A percentile compares a stretch with the other conserved stretches of the same genome.
Conservation (phyloP, 2,797 vertebrate species). For the Australoheros facetus region DNA sequence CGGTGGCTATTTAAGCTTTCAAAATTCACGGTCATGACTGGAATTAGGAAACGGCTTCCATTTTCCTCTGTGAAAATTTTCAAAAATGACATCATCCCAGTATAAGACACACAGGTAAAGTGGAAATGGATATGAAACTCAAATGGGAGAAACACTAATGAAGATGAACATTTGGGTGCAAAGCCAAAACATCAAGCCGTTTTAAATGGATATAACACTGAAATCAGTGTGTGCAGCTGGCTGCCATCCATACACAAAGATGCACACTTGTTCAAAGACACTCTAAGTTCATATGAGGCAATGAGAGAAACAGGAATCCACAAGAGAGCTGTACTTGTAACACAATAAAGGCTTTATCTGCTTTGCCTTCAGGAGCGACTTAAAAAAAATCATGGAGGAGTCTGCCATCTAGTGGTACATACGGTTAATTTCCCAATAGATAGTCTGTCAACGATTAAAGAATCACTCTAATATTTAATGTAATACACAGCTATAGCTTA, state of each 20-base stretch:
- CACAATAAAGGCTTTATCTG: constrained; percentile 15
- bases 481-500: not conserved
- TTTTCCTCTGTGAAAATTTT: not conserved
- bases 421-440: not conserved
- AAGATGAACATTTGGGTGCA: not conserved
- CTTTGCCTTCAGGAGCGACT: constrained; percentile 24
- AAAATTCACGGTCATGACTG: no score
- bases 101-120: not conserved
- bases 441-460: not conserved
- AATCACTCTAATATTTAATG: constrained; percentile 2
- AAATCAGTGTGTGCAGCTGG: not conserved
- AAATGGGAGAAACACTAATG: not conserved
- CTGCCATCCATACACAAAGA: not conserved
- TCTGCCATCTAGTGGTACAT: constrained; percentile 50
- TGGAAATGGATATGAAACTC: not conserved
- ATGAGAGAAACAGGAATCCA: constrained; percentile 4
- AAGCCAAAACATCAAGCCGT: not conserved
- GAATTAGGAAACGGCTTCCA: not conserved
- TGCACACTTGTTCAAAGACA: constrained; percentile 23
- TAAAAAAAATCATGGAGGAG: not conserved
- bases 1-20: not conserved
- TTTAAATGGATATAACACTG: not conserved
- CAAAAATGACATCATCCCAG: not conserved
- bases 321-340: constrained; percentile 1
- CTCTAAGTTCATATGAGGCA: constrained; percentile 1